These are phyloP conservation scores for Tetramorium simillimum DNA, from an alignment of 1,140 invertebrate genomes.

Conservation along the genomic window DNA sequence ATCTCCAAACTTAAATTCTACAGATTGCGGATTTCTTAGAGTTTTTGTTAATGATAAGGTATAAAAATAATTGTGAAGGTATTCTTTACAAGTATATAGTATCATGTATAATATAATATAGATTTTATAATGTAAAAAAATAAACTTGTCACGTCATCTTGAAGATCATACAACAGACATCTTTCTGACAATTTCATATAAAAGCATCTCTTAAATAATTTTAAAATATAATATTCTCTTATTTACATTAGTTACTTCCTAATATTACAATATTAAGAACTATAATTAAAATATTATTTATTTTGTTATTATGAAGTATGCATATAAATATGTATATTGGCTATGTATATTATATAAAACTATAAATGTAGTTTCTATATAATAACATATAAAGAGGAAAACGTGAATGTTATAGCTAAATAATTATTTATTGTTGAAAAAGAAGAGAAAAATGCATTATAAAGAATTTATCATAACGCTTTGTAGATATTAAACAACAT, in stretches of 20 bases:
- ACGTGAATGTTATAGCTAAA: neutral
- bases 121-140: too few relatives aligned
- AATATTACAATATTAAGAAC: neutral
- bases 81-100: too few relatives aligned
- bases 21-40: too few relatives aligned
- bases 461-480: neutral
- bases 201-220: neutral
- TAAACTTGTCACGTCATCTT: too few relatives aligned
- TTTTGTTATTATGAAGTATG: neutral
- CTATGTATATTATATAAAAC: neutral
- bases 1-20: too few relatives aligned
- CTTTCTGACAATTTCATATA: neutral
- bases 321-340: neutral
- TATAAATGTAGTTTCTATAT: neutral
- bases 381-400: neutral
- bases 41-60: too few relatives aligned
- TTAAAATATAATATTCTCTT: neutral
- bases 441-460: neutral
- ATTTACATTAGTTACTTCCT: neutral
- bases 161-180: neutral
- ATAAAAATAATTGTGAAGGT: too few relatives aligned
- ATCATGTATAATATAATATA: too few relatives aligned
- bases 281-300: neutral
- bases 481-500: accelerated
- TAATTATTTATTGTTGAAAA: neutral